Evolutionary conservation across 2,113 vertebrate species (phyloP).

Genomic region (Phainopepla nitens): DNA sequence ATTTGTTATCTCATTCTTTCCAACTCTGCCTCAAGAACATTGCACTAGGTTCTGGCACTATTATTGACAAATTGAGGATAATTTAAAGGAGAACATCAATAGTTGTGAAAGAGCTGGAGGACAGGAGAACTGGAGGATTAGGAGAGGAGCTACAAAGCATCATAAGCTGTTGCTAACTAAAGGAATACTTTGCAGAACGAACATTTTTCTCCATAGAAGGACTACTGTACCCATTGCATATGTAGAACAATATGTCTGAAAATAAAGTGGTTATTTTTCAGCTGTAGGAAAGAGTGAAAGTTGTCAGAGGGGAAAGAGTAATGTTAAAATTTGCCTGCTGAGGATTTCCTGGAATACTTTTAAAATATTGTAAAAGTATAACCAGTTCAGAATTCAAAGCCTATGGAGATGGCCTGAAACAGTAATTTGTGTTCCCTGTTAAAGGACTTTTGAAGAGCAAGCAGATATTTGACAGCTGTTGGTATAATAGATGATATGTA

Average conservation of each 20-base stretch:
- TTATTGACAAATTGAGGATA: constrained; percentile 14
- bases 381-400: neutral
- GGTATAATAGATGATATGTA: neutral
- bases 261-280: neutral
- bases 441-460: neutral
- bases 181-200: neutral
- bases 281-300: neutral
- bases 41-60: constrained; percentile 2
- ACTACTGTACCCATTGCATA: neutral
- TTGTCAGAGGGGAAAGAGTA: neutral
- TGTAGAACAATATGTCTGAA: neutral
- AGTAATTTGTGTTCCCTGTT: neutral
- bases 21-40: neutral
- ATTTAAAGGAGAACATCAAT: constrained; percentile 3
- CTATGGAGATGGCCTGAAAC: neutral
- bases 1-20: constrained; percentile 61
- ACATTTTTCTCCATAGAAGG: neutral
- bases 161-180: neutral
- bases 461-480: neutral
- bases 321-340: neutral
- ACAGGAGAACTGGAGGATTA: neutral
- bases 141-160: neutral
- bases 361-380: neutral
- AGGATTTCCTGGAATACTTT: neutral
- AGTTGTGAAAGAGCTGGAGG: neutral